Conservation (phyloP, 2,113 vertebrate genomes). For the Eonycteris spelaea region DNA sequence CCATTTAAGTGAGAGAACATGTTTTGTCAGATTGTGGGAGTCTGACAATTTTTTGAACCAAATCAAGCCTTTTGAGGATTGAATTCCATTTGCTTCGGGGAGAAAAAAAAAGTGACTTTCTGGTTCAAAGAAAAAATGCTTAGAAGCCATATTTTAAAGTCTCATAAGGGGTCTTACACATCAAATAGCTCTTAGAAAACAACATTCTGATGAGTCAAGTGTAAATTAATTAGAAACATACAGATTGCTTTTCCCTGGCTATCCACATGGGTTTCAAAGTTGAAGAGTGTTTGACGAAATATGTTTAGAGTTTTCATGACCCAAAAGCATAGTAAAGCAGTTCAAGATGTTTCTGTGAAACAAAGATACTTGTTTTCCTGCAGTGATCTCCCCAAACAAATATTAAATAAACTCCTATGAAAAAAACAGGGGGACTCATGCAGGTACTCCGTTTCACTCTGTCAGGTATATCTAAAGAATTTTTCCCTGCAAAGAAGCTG, state of each 20-base stretch:
- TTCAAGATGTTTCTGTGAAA: constrained; percentile 67
- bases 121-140: constrained; percentile 75
- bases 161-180: constrained; percentile 65
- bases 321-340: constrained; percentile 63
- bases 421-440: neutral
- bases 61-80: constrained; percentile 64
- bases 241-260: constrained; percentile 55
- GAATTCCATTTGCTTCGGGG: constrained; percentile 66
- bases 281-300: constrained; percentile 59
- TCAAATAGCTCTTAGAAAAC: constrained; percentile 70
- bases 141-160: constrained; percentile 70
- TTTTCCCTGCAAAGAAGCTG: neutral
- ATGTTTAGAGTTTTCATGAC: constrained; percentile 64
- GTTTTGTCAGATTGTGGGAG: constrained; percentile 56
- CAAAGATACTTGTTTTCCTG: constrained; percentile 59
- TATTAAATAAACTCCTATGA: neutral
- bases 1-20: constrained; percentile 44
- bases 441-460: neutral
- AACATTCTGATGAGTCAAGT: constrained; percentile 72
- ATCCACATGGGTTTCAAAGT: constrained; percentile 63
- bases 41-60: constrained; percentile 60
- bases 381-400: neutral
- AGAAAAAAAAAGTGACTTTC: constrained; percentile 34
- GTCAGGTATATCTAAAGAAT: neutral
- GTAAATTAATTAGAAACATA: constrained; percentile 77